A percentile compares a stretch with the other conserved stretches of the same genome.
These are phyloP conservation scores for Myiotriccus ornatus DNA, from an alignment of 2,797 vertebrate species.

Conservation along the genomic window DNA sequence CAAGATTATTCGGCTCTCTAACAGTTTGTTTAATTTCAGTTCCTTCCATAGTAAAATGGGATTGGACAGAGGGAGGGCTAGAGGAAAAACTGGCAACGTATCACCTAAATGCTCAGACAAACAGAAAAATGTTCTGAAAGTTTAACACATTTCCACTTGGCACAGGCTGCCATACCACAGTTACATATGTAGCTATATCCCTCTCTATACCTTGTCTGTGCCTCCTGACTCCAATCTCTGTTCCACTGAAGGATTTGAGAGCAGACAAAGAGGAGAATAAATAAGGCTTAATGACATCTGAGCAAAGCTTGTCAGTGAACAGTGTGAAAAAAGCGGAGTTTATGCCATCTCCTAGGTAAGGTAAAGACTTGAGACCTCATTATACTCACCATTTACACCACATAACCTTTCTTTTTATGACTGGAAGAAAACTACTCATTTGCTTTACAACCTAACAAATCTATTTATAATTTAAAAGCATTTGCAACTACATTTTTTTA, in stretches of 20 bases:
- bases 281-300: background rate
- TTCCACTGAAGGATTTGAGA: background rate
- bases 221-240: background rate
- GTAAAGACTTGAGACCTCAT: slow-evolving; percentile 51
- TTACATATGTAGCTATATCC: accelerated
- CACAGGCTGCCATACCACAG: background rate
- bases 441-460: slow-evolving; percentile 50
- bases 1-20: slow-evolving; percentile 23
- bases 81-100: background rate
- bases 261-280: background rate
- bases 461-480: slow-evolving; percentile 59
- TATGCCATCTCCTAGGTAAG: slow-evolving; percentile 27
- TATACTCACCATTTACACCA: slow-evolving; percentile 33
- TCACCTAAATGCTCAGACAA: background rate
- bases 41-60: background rate
- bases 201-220: background rate
- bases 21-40: slow-evolving; percentile 33
- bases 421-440: background rate
- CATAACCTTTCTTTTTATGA: background rate
- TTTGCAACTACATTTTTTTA: slow-evolving; percentile 1
- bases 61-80: background rate
- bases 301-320: background rate
- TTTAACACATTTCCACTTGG: background rate
- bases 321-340: background rate
- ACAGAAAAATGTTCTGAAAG: background rate